phyloP scores from a whole-genome alignment of 2,797 vertebrate species.

The Taeniopygia guttata region DNA sequence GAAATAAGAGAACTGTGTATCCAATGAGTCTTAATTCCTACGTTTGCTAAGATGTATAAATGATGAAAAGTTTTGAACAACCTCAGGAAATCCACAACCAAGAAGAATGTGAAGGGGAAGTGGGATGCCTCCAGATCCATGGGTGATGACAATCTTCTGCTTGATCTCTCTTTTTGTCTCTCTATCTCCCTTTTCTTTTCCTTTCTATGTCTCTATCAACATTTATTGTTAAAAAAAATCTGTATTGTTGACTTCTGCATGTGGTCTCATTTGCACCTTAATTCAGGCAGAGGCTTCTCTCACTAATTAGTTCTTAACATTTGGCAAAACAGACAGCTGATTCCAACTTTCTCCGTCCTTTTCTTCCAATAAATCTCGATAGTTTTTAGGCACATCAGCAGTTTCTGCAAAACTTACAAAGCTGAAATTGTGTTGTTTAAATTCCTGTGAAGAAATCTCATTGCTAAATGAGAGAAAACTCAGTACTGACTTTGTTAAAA shows the following conservation, averaged over 20 bases:
- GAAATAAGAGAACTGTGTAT: not conserved
- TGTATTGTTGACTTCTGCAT: not conserved
- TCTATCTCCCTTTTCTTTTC: not conserved
- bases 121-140: not conserved
- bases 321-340: not conserved
- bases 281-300: not conserved
- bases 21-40: not conserved
- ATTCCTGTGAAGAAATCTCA: not conserved
- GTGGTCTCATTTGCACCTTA: not conserved
- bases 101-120: not conserved
- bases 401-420: not conserved
- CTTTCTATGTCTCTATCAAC: not conserved
- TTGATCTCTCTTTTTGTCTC: not conserved
- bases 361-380: not conserved
- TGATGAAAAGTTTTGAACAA: not conserved
- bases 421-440: not conserved
- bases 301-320: not conserved
- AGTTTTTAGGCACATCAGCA: not conserved
- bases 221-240: not conserved
- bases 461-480: not conserved
- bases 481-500: not conserved
- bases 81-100: not conserved
- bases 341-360: not conserved
- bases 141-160: not conserved
- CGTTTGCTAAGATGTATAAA: not conserved